Evolutionary conservation across 2,888 invertebrate genomes (phyloP), one percentile per base, ranked within the genome.

Genomic region (Plagodis dolabraria): DNA sequence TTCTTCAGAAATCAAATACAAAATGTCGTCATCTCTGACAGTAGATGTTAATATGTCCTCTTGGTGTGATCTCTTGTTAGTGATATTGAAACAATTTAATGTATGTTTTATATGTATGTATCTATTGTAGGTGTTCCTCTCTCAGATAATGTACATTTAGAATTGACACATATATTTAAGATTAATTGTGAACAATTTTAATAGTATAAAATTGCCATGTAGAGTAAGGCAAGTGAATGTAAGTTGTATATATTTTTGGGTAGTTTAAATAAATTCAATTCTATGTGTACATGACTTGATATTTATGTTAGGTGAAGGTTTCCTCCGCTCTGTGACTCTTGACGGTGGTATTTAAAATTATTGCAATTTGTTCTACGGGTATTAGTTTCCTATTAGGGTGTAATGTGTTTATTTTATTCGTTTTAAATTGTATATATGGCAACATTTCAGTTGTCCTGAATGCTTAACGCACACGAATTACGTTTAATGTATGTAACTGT

Each of bases 351-450:
- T 22, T 22, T 22, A 22, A 22, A 22, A 76, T 81, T 76, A 75
- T 81, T 80, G 92, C 92, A 92, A 93, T 93, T 87, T 86, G 85
- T 88, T 89, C 82, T 93, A 93, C 93, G 93, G 93, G 93, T 93
- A 93, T 93, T 93, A 91, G 93, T 93, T 93, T 92, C 92, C 92
- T 92, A 92, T 77, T 92, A 92, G 92, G 70, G 70, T 83, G 80
- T 92, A 92, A 85, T 79, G 77, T 84, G 82, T 86, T 87, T 89
- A 83, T 86, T 89, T 88, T 83, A 73, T 77, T 85, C 79, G 86
- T 88, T 87, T 86, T 75, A 74, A 53, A 43, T 77, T 78, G 76
- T 80, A 73, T 74, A 80, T 79, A 80, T 74, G 75, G 77, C 70
- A 69, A 73, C 76, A 48, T 49, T 74, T 71, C 71, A 69, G 72